Percentiles rank a stretch among this genome's conserved stretches.
Evolutionary conservation across 2,113 vertebrate species (phyloP).

Genomic region (Pteropus alecto): DNA sequence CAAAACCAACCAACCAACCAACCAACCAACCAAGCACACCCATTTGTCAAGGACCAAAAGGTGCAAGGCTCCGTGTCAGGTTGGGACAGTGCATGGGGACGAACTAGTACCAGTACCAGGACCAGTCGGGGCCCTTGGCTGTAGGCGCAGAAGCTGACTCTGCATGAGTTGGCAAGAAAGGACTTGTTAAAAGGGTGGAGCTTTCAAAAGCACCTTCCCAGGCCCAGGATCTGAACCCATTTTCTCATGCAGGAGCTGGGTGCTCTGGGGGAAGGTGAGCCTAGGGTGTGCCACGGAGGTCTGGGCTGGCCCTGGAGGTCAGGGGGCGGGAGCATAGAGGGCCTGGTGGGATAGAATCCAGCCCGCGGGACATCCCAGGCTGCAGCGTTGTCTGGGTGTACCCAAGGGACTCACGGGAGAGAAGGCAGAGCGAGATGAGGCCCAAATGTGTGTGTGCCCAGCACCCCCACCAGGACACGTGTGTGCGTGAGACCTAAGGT

Average conservation of each 20-base stretch:
- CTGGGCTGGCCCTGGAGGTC: no score
- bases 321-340: background rate
- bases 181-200: background rate
- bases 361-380: background rate
- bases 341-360: background rate
- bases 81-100: background rate
- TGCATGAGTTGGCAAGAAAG: no score
- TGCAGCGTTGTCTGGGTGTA: background rate
- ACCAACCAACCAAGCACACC: background rate
- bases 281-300: background rate
- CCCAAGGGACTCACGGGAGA: background rate
- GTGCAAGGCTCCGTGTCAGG: rapidly evolving
- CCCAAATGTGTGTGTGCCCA: background rate
- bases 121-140: background rate
- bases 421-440: background rate
- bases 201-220: background rate
- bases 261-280: background rate
- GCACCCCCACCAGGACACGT: rapidly evolving
- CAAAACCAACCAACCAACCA: background rate
- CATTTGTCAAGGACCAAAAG: background rate
- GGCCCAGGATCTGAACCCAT: background rate
- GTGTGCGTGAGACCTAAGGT: no score
- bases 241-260: background rate
- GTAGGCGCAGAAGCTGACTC: background rate
- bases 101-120: rapidly evolving